Percentiles rank a stretch among this genome's conserved stretches.
Evolutionary conservation across 2,888 invertebrate species (phyloP).

Genomic region (Tinea semifulvella): DNA sequence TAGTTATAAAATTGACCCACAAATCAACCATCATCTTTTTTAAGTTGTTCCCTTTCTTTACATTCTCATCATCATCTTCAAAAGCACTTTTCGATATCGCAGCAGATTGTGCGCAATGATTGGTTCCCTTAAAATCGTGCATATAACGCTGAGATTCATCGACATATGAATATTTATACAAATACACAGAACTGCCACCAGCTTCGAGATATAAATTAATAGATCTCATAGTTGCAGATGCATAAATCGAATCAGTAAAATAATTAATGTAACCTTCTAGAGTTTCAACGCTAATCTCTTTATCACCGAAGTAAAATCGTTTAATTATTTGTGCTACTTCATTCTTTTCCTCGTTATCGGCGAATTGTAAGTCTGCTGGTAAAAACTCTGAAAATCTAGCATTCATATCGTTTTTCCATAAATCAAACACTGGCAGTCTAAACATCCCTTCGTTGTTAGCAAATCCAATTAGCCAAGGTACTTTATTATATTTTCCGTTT

Average conservation of each 20-base stretch:
- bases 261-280: slow-evolving; percentile 11
- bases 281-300: slow-evolving; percentile 7
- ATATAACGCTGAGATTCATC: neutral
- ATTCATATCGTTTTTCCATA: slow-evolving; percentile 11
- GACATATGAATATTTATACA: slow-evolving; percentile 15
- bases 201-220: slow-evolving; percentile 6
- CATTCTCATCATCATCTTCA: neutral
- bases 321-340: slow-evolving; percentile 11
- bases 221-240: neutral
- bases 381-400: slow-evolving; percentile 13
- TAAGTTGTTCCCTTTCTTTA: slow-evolving; percentile 8
- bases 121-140: slow-evolving; percentile 4
- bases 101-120: slow-evolving; percentile 13
- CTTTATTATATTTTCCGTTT: slow-evolving; percentile 11
- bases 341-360: slow-evolving; percentile 8
- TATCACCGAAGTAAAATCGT: slow-evolving; percentile 14
- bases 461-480: slow-evolving; percentile 14
- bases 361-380: slow-evolving; percentile 14
- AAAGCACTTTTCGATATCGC: slow-evolving; percentile 2
- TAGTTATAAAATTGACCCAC: slow-evolving; percentile 12
- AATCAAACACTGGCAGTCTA: slow-evolving; percentile 7
- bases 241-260: slow-evolving; percentile 29
- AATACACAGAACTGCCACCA: slow-evolving; percentile 8
- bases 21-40: slow-evolving; percentile 5
- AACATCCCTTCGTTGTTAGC: slow-evolving; percentile 14